These are phyloP conservation scores for Vulpes ferrilata DNA, from an alignment of 2,113 vertebrate genomes.

Conservation along the genomic window DNA sequence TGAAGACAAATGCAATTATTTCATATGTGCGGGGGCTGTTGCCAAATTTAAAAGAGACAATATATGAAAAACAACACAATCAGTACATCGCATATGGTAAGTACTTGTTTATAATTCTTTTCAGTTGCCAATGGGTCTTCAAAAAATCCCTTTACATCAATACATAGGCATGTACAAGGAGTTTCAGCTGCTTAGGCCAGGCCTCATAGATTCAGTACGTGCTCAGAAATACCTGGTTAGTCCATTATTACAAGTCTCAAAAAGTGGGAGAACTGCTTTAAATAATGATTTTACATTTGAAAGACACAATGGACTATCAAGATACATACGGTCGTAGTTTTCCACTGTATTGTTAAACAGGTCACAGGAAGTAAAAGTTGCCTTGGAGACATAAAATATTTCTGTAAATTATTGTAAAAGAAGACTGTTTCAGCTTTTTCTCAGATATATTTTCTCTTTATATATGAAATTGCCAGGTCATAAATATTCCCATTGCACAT, in stretches of 20 bases:
- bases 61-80: not conserved
- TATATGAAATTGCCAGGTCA: conserved; percentile 20
- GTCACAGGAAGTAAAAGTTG: not conserved
- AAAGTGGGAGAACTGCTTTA: conserved; percentile 2
- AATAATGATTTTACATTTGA: conserved; percentile 25
- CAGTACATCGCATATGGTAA: not conserved
- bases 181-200: not conserved
- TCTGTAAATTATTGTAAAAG: conserved; percentile 49
- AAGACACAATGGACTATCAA: not conserved
- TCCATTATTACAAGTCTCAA: not conserved
- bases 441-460: conserved; percentile 15
- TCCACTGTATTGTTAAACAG: not conserved
- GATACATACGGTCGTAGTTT: not conserved
- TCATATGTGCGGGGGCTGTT: not conserved
- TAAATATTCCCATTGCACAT: conserved; percentile 14
- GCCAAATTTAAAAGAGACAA: not conserved
- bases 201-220: not conserved
- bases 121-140: not conserved
- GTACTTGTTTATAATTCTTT: not conserved
- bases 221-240: not conserved
- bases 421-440: conserved; percentile 16
- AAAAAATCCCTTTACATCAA: not conserved
- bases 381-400: not conserved
- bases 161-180: not conserved
- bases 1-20: not conserved